These are phyloP conservation scores for Pionites leucogaster DNA, from an alignment of 2,113 vertebrate species.

Conservation along the genomic window DNA sequence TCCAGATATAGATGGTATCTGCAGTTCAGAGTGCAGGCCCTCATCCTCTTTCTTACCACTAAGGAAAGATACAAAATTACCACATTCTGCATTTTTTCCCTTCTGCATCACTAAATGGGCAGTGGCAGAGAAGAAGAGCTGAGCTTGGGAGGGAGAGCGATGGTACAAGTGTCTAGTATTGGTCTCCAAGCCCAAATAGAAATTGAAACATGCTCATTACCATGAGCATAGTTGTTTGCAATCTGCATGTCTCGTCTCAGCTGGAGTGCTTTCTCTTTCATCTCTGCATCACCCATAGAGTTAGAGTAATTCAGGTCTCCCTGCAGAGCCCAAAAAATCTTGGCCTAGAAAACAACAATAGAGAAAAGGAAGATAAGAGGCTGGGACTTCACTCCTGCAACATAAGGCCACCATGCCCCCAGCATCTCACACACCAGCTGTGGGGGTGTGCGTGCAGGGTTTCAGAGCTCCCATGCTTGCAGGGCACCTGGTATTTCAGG, in stretches of 20 bases:
- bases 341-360: constrained; percentile 35
- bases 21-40: background rate
- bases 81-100: background rate
- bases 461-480: background rate
- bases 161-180: accelerated
- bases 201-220: background rate
- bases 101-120: background rate
- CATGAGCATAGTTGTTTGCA: constrained; percentile 47
- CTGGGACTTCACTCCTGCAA: background rate
- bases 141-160: background rate
- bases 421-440: background rate
- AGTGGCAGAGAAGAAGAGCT: background rate
- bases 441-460: too few relatives aligned
- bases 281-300: constrained; percentile 52
- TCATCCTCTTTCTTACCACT: background rate
- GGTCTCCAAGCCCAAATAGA: background rate
- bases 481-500: background rate
- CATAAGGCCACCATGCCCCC: background rate
- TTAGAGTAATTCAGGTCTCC: constrained; percentile 68
- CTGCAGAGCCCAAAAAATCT: constrained; percentile 59
- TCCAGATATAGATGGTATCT: background rate
- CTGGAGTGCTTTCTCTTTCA: constrained; percentile 52
- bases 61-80: background rate
- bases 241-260: constrained; percentile 58
- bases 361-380: background rate